Evolutionary conservation across 2,113 vertebrate genomes (phyloP).

Genomic region (Coryphaenoides rupestris): DNA sequence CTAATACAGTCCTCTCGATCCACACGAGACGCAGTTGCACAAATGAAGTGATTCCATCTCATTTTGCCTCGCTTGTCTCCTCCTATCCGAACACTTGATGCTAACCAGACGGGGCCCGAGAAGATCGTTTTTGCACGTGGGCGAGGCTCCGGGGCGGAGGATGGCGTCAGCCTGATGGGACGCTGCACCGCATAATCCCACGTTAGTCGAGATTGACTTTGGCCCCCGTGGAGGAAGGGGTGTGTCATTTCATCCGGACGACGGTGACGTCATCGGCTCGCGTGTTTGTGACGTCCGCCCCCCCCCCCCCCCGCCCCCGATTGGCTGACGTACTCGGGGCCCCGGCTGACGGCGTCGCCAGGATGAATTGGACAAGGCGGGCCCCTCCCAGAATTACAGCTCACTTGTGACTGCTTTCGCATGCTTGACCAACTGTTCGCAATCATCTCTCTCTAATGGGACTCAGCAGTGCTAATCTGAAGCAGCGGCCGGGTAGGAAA

Average conservation of each 20-base stretch:
- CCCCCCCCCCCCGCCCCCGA: too few relatives aligned
- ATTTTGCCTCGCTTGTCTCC: too few relatives aligned
- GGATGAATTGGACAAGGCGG: slow-evolving; percentile 51
- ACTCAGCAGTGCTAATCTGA: slow-evolving; percentile 54
- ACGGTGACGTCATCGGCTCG: slow-evolving; percentile 29
- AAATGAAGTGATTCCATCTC: background rate
- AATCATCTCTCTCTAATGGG: slow-evolving; percentile 53
- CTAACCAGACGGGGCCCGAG: too few relatives aligned
- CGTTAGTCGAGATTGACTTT: slow-evolving; percentile 36
- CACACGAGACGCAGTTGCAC: too few relatives aligned
- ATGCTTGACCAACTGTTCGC: slow-evolving; percentile 51
- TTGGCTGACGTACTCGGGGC: slow-evolving; percentile 41
- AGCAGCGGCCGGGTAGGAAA: slow-evolving; percentile 57
- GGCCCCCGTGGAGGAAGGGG: slow-evolving; percentile 13
- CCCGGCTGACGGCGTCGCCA: slow-evolving; percentile 48
- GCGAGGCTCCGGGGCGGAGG: slow-evolving; percentile 14
- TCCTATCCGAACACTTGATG: too few relatives aligned
- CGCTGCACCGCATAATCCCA: slow-evolving; percentile 41
- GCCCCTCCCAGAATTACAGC: slow-evolving; percentile 45
- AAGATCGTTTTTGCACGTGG: slow-evolving; percentile 1
- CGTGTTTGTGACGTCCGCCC: slow-evolving; percentile 39
- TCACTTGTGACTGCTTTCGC: slow-evolving; percentile 41
- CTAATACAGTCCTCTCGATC: too few relatives aligned
- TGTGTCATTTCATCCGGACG: slow-evolving; percentile 23
- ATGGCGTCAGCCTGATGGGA: slow-evolving; percentile 36